A percentile compares a stretch with the other conserved stretches of the same genome.
Conservation (phyloP, 2,888 invertebrate genomes). For the Bruchidius siliquastri region DNA sequence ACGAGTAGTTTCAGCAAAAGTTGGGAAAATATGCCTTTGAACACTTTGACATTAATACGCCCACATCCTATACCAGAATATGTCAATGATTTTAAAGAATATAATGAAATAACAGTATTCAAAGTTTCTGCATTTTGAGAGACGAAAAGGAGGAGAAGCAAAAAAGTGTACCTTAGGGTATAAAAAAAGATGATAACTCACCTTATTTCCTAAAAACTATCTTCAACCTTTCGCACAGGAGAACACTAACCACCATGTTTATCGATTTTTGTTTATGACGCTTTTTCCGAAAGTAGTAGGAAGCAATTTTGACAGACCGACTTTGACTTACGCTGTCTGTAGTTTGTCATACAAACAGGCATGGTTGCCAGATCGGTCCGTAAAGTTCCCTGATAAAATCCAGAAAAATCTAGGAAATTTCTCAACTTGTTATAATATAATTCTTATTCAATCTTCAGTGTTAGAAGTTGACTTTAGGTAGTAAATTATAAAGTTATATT, state of each 20-base stretch:
- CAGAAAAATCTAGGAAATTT: too few relatives aligned
- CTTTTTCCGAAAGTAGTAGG: slow-evolving; percentile 9
- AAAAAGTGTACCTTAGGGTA: not conserved
- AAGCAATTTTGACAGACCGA: not conserved
- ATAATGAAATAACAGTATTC: not conserved
- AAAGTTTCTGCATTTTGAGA: not conserved
- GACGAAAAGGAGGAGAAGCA: not conserved
- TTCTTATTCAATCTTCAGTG: too few relatives aligned
- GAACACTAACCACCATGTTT: slow-evolving; percentile 44
- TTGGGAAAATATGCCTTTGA: not conserved
- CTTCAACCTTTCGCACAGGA: slow-evolving; percentile 34
- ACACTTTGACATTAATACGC: not conserved
- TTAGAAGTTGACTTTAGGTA: too few relatives aligned
- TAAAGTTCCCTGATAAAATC: too few relatives aligned
- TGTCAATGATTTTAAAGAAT: not conserved
- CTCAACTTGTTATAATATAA: too few relatives aligned
- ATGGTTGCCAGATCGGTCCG: not conserved
- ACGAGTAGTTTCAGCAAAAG: not conserved
- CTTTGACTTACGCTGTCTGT: not conserved
- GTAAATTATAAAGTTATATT: too few relatives aligned
- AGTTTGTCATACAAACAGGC: not conserved
- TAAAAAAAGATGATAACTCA: slow-evolving; percentile 26
- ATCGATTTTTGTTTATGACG: slow-evolving; percentile 41
- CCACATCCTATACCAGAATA: not conserved
- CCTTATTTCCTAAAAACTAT: slow-evolving; percentile 38